Evolutionary conservation across 2,888 invertebrate species (phyloP).

Genomic region (Drosophila longiperda): DNA sequence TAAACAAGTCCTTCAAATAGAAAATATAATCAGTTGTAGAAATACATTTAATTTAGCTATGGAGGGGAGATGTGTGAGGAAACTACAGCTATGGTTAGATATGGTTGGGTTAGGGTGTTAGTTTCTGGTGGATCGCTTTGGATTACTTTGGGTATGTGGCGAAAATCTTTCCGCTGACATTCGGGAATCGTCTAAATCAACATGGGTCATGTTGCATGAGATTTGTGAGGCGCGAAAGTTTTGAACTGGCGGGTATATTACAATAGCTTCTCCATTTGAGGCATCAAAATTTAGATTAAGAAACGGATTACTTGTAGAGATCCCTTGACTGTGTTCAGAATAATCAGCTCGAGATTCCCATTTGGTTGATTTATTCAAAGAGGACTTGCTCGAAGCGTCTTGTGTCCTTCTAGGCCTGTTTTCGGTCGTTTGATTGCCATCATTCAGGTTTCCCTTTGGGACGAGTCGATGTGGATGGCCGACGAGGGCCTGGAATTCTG

Average conservation of each 20-base stretch:
- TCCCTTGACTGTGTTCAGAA: not conserved
- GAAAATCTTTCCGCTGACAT: not conserved
- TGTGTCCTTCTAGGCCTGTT: not conserved
- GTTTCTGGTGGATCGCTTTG: not conserved
- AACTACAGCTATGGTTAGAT: constrained; percentile 40
- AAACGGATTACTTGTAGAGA: constrained; percentile 29
- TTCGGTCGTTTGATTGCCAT: not conserved
- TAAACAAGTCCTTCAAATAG: not conserved
- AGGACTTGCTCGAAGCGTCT: not conserved
- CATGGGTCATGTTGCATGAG: constrained; percentile 28
- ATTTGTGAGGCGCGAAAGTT: constrained; percentile 54
- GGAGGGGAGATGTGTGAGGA: constrained; percentile 28
- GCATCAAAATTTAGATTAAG: constrained; percentile 19
- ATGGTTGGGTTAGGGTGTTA: constrained; percentile 14
- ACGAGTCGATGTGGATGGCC: constrained; percentile 1
- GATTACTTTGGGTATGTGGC: not conserved
- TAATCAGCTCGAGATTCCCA: not conserved
- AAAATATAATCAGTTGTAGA: constrained; percentile 24
- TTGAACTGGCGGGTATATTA: constrained; percentile 52
- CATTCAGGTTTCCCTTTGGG: not conserved
- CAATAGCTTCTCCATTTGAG: constrained; percentile 39
- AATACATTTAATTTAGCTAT: constrained; percentile 42
- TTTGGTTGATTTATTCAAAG: not conserved
- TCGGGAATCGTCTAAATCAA: not conserved
- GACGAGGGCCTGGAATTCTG: constrained; percentile 46